Conservation (phyloP, 2,113 vertebrate species). For the Notechis scutatus region DNA sequence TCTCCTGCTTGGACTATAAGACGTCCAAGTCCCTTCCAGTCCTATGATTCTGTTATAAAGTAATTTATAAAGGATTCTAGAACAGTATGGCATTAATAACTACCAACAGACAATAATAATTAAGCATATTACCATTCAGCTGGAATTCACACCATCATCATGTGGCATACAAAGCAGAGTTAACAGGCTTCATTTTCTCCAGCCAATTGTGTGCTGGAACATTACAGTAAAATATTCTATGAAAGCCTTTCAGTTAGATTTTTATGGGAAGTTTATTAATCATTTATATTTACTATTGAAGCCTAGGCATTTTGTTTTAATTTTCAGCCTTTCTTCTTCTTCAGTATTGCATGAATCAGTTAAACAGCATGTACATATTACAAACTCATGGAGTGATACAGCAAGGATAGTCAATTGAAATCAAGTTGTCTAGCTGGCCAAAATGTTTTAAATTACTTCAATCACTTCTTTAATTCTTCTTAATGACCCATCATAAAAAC, state of each 20-base stretch:
- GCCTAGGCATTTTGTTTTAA: background rate
- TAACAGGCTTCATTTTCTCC: background rate
- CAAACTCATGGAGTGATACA: background rate
- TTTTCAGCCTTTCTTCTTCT: background rate
- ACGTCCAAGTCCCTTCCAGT: background rate
- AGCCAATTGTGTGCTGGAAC: background rate
- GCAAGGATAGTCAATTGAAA: background rate
- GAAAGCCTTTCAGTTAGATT: background rate
- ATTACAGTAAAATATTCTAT: background rate
- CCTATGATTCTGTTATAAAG: background rate
- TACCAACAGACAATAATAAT: background rate
- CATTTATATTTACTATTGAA: background rate
- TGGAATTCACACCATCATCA: background rate
- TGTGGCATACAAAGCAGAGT: background rate
- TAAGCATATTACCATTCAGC: background rate
- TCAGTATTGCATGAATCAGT: background rate
- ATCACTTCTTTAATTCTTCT: constrained; percentile 26
- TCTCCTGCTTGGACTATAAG: background rate
- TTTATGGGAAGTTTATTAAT: background rate
- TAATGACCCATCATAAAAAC: constrained; percentile 23
- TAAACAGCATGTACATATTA: background rate
- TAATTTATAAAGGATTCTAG: background rate
- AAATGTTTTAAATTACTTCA: background rate
- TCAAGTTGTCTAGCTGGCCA: background rate
- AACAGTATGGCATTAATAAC: background rate